Evolutionary conservation across 2,113 vertebrate genomes (phyloP), one percentile per base, ranked within the genome.

Genomic region (Quiscalus mexicanus): DNA sequence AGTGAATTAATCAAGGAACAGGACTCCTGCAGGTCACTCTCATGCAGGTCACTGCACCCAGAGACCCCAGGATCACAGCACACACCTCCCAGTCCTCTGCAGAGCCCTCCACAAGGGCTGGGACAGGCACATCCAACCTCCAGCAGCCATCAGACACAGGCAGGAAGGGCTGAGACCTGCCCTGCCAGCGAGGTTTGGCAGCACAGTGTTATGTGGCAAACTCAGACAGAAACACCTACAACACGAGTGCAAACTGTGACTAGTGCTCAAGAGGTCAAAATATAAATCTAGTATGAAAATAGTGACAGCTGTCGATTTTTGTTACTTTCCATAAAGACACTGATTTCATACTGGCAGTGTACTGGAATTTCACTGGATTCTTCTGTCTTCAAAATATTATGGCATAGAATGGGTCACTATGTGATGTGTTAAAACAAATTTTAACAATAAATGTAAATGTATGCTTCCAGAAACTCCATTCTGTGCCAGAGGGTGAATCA

Each of bases 141-240:
- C 56, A 77, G 69, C 44, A 73, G 53, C 53, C 17, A 2, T 3
- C 0, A 0, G 52, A 39, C 6, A 7, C 0, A 0, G 58, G 30
- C 0, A 3, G 42, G 47, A 76, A 87, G 37, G 73, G 42, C 63
- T 31, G 23, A 71, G 42, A 84, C 21, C 52, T 49, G 41, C 22
- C 49, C 16, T 1, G 5, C 24, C n/a, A 31, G 28, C 22, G 14
- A 87, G 39, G 24, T 31, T 41, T 30, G 31, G 53, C 71, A 94
- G 37, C 56, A 70, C 3, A 2, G 52, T 1, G 3, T 31, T 11
- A 39, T 12, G 3, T 1, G 2, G 47, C 42, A 84, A 76, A n/a
- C 31, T 58, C 20, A 50, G 33, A 12, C 30, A 52, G 39, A 94
- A 78, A 47, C 1, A 2, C n/a, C 49, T 60, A 58, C 23, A 55